Evolutionary conservation across 2,888 invertebrate species (phyloP), one percentile per base, ranked within the genome.

Genomic region (Diaperis boleti): DNA sequence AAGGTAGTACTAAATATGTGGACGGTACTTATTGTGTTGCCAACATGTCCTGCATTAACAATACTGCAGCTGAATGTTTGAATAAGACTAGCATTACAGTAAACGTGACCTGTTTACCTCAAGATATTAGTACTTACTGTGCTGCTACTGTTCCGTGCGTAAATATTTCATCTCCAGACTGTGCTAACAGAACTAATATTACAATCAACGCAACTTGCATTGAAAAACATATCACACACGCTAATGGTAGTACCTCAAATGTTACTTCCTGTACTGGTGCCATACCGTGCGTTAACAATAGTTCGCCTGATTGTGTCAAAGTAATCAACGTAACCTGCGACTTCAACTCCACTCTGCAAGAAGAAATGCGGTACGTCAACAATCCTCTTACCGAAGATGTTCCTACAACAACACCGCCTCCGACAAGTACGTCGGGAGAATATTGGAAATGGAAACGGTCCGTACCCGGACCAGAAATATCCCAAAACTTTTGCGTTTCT

Each of bases 401-500:
- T n/a, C 41, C 42, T 15, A 37, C 31, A 42, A 37, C 18, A 22
- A n/a, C 41, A 50, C 29, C 45, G 33, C 55, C 37, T 14, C 47
- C 49, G 6, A 41, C n/a, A 44, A n/a, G n/a, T 31, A 22, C 41
- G 56, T 33, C 33, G 8, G 33, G n/a, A 18, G 15, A 14, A 14
- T 14, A 63, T 35, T 37, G 57, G 33, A 56, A 45, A 45, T 56
- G 39, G 41, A 49, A 41, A 17, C 39, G 59, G 1, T 29, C 64
- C 39, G 59, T 61, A 11, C 22, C 26, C 13, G 17, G 56, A 18
- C 64, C 69, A 33, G 1, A n/a, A 11, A 13, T 10, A 11, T n/a
- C 10, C 2, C 70, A 76, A 26, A 63, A 68, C 2, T 76, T 76
- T 44, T 78, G 78, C 44, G 76, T 78, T 7, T 74, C 76, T 1